Percentiles rank a stretch among this genome's conserved stretches.
Evolutionary conservation across 2,888 invertebrate species (phyloP).

Genomic region (Tuta absoluta): DNA sequence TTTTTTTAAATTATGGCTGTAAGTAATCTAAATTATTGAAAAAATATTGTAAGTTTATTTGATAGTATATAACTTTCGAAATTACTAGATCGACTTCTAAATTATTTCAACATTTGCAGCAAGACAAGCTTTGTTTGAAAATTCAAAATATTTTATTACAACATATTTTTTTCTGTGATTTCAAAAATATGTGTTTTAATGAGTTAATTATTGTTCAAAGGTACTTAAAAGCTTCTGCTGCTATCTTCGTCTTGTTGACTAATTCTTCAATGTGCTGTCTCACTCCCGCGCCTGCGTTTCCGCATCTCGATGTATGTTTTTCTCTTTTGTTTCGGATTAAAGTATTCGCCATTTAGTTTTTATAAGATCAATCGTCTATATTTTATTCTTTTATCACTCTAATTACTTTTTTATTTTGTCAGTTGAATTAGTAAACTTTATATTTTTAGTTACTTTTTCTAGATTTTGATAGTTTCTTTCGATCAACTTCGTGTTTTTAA

Average conservation of each 20-base stretch:
- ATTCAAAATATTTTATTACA: no score
- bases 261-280: constrained; percentile 9
- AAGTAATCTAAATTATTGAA: no score
- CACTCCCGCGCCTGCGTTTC: background rate
- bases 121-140: no score
- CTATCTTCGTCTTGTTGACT: constrained; percentile 3
- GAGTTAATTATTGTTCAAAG: constrained; percentile 1
- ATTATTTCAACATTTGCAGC: no score
- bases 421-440: background rate
- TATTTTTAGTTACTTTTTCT: background rate
- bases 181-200: background rate
- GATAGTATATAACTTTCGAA: no score
- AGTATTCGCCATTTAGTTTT: constrained; percentile 4
- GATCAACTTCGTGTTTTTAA: constrained; percentile 43
- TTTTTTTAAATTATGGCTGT: no score
- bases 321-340: background rate
- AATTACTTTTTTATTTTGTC: background rate
- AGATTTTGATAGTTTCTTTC: background rate
- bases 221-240: constrained; percentile 12
- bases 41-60: no score
- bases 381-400: background rate
- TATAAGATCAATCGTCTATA: background rate
- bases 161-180: no score
- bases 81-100: no score
- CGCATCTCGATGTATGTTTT: background rate